Conservation (phyloP, 2,113 vertebrate species). For the Pelvicachromis taeniatus region DNA sequence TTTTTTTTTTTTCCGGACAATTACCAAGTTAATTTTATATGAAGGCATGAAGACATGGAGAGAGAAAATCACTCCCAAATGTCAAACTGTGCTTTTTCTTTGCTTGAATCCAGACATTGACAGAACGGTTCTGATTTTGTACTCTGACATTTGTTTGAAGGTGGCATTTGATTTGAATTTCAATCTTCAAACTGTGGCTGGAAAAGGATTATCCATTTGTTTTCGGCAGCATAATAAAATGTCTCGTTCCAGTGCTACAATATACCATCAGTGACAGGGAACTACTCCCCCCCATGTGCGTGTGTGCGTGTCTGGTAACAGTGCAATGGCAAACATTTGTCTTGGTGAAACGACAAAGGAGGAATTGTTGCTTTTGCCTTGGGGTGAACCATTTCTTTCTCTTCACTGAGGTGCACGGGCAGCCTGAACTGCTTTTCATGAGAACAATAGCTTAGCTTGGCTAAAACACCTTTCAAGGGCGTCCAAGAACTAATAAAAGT, state of each 20-base stretch:
- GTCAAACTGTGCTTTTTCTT: constrained; percentile 42
- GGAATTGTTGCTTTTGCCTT: constrained; percentile 56
- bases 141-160: constrained; percentile 60
- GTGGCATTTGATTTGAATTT: constrained; percentile 66
- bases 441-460: constrained; percentile 41
- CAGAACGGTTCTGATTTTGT: constrained; percentile 50
- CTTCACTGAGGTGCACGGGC: constrained; percentile 31
- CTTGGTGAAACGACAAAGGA: constrained; percentile 48
- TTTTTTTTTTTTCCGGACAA: neutral
- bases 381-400: constrained; percentile 38
- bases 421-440: constrained; percentile 12
- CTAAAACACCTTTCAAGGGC: constrained; percentile 52
- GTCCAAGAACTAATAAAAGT: constrained; percentile 26
- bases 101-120: constrained; percentile 28
- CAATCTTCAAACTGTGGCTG: constrained; percentile 32
- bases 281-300: neutral
- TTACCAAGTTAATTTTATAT: constrained; percentile 27
- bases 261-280: constrained; percentile 29
- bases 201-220: constrained; percentile 32
- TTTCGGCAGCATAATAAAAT: constrained; percentile 42
- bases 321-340: constrained; percentile 39
- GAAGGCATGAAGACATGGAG: constrained; percentile 7
- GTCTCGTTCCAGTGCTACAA: constrained; percentile 26
- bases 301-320: neutral
- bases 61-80: constrained; percentile 57